phyloP scores from a whole-genome alignment of 2,888 invertebrate genomes.

The Trichopoda pennipes region DNA sequence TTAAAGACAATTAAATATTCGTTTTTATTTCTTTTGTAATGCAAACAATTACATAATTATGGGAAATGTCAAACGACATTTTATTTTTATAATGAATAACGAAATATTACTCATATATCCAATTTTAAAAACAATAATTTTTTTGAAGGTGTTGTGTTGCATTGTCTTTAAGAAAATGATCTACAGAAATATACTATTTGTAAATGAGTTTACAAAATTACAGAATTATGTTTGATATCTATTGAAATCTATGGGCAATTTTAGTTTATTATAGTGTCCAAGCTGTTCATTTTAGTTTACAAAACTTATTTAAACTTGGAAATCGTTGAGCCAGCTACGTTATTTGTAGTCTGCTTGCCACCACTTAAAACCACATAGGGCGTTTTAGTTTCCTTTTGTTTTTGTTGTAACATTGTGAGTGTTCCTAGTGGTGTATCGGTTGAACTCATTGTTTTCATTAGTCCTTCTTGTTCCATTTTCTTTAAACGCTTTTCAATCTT shows the following conservation, averaged over 20 bases:
- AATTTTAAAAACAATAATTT: too few species aligned
- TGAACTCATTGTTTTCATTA: constrained; percentile 98
- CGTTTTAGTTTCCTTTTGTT: constrained; percentile 96
- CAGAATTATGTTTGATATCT: constrained; percentile 34
- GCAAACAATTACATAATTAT: not conserved
- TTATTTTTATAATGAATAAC: too few species aligned
- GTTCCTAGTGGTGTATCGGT: constrained; percentile 98
- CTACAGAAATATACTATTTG: constrained; percentile 25
- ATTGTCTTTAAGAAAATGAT: not conserved
- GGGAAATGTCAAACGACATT: not conserved
- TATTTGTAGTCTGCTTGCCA: constrained; percentile 84
- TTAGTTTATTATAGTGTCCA: constrained; percentile 53
- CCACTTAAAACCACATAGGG: constrained; percentile 96
- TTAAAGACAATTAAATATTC: too few species aligned
- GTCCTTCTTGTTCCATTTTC: constrained; percentile 94
- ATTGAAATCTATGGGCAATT: constrained; percentile 40
- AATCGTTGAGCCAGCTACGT: constrained; percentile 58
- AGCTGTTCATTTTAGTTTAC: constrained; percentile 1
- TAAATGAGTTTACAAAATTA: constrained; percentile 37
- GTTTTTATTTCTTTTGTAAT: too few species aligned
- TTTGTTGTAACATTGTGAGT: constrained; percentile 95
- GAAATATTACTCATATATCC: too few species aligned
- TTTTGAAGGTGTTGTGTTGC: too few species aligned
- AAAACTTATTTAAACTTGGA: constrained; percentile 58
- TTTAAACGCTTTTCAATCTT: constrained; percentile 98